Evolutionary conservation across 2,113 vertebrate genomes (phyloP), one percentile per base, ranked within the genome.

Genomic region (Pycnonotus jocosus): DNA sequence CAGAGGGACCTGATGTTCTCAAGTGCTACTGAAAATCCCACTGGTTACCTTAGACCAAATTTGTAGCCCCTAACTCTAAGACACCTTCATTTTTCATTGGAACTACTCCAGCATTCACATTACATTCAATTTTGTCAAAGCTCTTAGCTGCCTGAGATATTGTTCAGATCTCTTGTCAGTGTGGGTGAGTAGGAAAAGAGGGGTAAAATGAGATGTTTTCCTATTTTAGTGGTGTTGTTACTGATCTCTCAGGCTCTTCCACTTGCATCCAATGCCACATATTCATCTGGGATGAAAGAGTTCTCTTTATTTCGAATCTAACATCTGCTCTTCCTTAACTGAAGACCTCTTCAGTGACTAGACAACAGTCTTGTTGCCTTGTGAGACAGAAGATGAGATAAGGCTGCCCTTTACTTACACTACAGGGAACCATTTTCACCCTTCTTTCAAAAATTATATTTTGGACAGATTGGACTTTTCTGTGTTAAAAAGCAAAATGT

Each of bases 251-350:
- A 48, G 31, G 40, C 12, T 92, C 90, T 86, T 83, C 35, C 57
- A n/a, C n/a, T 74, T 74, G n/a, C 7, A 81, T 44, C 44, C 79
- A 74, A 57, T 92, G 60, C 35, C 28, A 64, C 6, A 7, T 58
- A 61, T 33, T 95, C 54, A 77, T 58, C 33, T 77, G 54, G 42
- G 81, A 86, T 83, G 15, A 82, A 95, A 60, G 8, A 51, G 6
- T 73, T 77, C 24, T 87, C 81, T 80, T 83, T 44, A 92, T 96
- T 96, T 90, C 76, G 88, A 65, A 74, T 21, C 28, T 60, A 88
- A 88, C 35, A 81, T 68, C 91, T 95, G 76, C 18, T 61, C 60
- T 71, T 93, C 53, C 70, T 87, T 93, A 37, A 57, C 73, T 76
- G 50, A 89, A 76, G 70, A 82, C 53, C 58, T 78, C 8, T 51